These are phyloP conservation scores for Phoebastria nigripes DNA, from an alignment of 2,797 vertebrate species.

Conservation along the genomic window DNA sequence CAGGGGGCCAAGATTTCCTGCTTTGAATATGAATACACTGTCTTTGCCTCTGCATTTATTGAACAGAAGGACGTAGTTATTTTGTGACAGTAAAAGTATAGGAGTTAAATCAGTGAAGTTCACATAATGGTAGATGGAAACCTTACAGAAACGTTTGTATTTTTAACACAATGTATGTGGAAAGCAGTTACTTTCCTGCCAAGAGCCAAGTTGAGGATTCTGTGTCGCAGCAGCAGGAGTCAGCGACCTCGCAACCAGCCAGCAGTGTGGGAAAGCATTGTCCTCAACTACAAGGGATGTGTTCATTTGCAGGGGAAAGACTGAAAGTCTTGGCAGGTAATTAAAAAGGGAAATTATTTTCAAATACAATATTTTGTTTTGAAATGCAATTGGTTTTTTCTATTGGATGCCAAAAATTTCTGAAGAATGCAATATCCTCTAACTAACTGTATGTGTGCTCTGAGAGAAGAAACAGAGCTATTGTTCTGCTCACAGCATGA, in stretches of 20 bases:
- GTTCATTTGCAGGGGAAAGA: background rate
- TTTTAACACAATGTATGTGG: background rate
- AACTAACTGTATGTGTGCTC: slow-evolving; percentile 32
- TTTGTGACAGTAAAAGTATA: background rate
- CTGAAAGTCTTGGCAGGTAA: slow-evolving; percentile 45
- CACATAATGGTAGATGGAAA: background rate
- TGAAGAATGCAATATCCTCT: slow-evolving; percentile 45
- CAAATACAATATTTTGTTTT: slow-evolving; percentile 38
- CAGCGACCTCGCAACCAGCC: background rate
- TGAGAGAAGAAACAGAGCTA: slow-evolving; percentile 34
- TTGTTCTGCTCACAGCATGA: slow-evolving; percentile 10
- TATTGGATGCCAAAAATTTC: slow-evolving; percentile 16
- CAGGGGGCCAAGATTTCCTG: background rate
- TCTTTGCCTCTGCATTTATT: background rate
- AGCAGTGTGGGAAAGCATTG: slow-evolving; percentile 41
- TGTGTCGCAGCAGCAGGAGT: background rate
- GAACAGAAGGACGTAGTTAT: background rate
- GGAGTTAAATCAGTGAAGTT: background rate
- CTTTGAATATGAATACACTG: background rate
- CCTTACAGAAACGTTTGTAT: background rate
- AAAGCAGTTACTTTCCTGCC: background rate
- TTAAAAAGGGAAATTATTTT: slow-evolving; percentile 42
- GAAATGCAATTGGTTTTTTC: slow-evolving; percentile 29
- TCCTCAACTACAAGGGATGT: slow-evolving; percentile 15
- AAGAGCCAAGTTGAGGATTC: background rate